These are phyloP conservation scores for Microcebus jonahi DNA, from an alignment of 2,113 vertebrate species.

Conservation along the genomic window DNA sequence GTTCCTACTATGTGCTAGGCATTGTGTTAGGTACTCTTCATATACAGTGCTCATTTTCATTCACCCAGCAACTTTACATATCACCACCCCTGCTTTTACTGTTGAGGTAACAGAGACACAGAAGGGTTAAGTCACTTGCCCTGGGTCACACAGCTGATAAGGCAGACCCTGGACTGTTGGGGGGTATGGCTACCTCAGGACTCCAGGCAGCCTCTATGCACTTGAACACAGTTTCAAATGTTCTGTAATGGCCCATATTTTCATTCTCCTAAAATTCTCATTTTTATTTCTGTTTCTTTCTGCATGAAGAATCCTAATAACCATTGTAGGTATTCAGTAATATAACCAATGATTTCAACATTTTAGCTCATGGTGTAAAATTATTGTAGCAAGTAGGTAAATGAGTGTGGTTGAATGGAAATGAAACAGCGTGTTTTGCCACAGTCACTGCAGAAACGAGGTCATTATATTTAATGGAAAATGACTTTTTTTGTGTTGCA, in stretches of 20 bases:
- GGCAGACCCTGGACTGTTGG: not conserved
- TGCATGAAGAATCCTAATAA: constrained; percentile 70
- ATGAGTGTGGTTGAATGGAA: constrained; percentile 58
- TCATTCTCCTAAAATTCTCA: constrained; percentile 52
- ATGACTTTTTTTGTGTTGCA: constrained; percentile 65
- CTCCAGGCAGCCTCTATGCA: not conserved
- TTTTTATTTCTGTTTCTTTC: constrained; percentile 75
- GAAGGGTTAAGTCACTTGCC: not conserved
- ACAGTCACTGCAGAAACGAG: constrained; percentile 69
- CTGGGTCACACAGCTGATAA: not conserved
- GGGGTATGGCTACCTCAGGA: not conserved
- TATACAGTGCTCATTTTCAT: not conserved
- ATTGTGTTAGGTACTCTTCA: not conserved
- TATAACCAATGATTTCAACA: constrained; percentile 70
- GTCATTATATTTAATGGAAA: constrained; percentile 74
- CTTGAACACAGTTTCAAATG: not conserved
- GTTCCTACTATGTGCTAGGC: not conserved
- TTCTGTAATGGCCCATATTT: not conserved
- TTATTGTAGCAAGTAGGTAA: constrained; percentile 67
- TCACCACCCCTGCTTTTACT: not conserved
- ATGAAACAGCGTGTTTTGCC: constrained; percentile 69
- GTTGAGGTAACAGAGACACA: not conserved
- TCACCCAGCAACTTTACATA: not conserved
- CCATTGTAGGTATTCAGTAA: constrained; percentile 53
- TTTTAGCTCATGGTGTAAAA: constrained; percentile 73